Evolutionary conservation across 2,888 invertebrate genomes (phyloP).

Genomic region (Oscheius sp.): DNA sequence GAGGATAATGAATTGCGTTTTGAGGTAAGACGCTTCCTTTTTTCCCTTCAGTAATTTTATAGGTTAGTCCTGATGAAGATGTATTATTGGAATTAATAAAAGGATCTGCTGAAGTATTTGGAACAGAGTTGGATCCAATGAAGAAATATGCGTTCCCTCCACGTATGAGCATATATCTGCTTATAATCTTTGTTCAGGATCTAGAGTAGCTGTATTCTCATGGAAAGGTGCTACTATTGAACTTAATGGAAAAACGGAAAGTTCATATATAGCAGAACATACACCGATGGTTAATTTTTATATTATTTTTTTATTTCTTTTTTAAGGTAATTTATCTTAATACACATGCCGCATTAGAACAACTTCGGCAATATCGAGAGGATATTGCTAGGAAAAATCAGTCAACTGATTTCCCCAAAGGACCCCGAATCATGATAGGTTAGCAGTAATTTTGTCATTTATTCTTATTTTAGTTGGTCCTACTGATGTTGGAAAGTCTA

Average conservation of each 20-base stretch:
- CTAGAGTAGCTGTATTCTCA: conserved; percentile 93
- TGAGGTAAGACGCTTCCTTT: conserved; percentile 40
- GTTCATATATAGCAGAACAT: conserved; percentile 91
- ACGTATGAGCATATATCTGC: conserved; percentile 38
- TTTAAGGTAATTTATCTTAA: conserved; percentile 82
- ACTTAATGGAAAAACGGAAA: conserved; percentile 87
- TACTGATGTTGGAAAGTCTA: conserved; percentile 94
- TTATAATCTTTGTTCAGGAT: conserved; percentile 76
- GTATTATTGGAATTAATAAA: conserved; percentile 79
- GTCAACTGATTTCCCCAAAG: conserved; percentile 28
- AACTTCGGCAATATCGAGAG: conserved; percentile 81
- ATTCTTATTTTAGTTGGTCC: conserved; percentile 76
- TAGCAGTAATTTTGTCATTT: too few species aligned
- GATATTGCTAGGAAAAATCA: conserved; percentile 40
- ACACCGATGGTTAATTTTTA: conserved; percentile 79
- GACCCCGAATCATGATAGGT: conserved; percentile 43
- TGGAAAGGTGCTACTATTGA: conserved; percentile 92
- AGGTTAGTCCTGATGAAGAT: conserved; percentile 44
- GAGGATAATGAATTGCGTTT: conserved; percentile 67
- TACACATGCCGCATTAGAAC: conserved; percentile 91
- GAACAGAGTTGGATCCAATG: conserved; percentile 90
- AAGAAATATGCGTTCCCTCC: conserved; percentile 76
- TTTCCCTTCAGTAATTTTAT: conserved; percentile 11
- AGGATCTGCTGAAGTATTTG: conserved; percentile 94
- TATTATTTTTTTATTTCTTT: conserved; percentile 7